Evolutionary conservation across 2,797 vertebrate species (phyloP).

Genomic region (Nyctibius grandis): DNA sequence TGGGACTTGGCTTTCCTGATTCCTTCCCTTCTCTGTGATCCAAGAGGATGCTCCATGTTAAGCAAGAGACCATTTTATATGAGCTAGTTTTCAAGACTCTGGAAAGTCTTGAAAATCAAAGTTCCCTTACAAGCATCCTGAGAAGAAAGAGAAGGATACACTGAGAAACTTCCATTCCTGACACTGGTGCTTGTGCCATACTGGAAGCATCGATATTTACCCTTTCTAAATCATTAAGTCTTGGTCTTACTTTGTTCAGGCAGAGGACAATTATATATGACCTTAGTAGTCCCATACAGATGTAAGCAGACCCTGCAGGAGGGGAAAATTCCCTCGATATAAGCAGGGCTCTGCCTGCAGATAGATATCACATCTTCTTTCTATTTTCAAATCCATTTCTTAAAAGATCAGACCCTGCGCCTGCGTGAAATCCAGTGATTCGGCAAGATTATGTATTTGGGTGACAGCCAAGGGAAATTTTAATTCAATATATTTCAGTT

Average conservation of each 20-base stretch:
- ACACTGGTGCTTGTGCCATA: background rate
- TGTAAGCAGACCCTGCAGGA: background rate
- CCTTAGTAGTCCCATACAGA: fast-evolving
- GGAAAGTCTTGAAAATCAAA: background rate
- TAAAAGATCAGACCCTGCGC: background rate
- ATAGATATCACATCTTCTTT: background rate
- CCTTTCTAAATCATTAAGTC: background rate
- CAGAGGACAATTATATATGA: background rate
- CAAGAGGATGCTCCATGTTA: background rate
- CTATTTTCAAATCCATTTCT: background rate
- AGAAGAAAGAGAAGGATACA: background rate
- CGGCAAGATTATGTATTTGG: background rate
- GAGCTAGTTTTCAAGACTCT: background rate
- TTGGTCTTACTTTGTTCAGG: background rate
- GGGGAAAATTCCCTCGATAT: background rate
- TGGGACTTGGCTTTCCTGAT: background rate
- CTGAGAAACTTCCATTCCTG: background rate
- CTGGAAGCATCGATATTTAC: background rate
- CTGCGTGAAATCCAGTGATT: background rate
- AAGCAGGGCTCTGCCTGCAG: background rate
- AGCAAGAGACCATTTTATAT: background rate
- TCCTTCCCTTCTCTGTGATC: background rate
- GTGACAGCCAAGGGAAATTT: background rate
- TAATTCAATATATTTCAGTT: background rate
- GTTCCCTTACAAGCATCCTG: background rate